phyloP scores from a whole-genome alignment of 2,888 invertebrate genomes.

The Drosophila mayaguana region DNA sequence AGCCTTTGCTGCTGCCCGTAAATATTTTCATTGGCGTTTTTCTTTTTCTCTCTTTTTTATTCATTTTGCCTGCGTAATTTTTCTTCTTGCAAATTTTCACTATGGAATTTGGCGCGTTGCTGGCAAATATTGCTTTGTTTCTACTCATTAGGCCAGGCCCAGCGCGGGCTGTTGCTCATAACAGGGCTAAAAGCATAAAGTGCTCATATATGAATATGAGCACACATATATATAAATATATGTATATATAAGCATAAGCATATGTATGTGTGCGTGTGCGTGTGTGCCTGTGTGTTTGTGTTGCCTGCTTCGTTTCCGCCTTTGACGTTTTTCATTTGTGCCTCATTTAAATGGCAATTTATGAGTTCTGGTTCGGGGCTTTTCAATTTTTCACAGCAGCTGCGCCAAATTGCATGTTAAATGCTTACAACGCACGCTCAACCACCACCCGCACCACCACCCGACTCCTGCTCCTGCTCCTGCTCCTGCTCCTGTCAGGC shows the following conservation, averaged over 20 bases:
- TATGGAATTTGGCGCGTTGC: constrained; percentile 69
- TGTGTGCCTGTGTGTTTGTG: not conserved
- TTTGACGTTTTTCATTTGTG: constrained; percentile 70
- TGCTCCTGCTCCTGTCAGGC: not conserved
- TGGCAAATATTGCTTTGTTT: constrained; percentile 77
- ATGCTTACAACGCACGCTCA: constrained; percentile 43
- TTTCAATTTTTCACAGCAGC: constrained; percentile 72
- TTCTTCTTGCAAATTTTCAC: constrained; percentile 70
- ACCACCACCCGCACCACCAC: not conserved
- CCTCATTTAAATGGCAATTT: constrained; percentile 81
- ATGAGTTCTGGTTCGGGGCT: constrained; percentile 64
- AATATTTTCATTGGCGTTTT: constrained; percentile 54
- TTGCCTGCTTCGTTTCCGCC: constrained; percentile 29
- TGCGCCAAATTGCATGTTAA: constrained; percentile 78
- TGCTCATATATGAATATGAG: constrained; percentile 17
- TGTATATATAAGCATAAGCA: constrained; percentile 20
- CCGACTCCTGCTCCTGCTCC: not conserved
- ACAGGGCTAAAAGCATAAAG: constrained; percentile 43
- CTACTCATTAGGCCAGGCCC: constrained; percentile 68
- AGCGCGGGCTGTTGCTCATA: constrained; percentile 16
- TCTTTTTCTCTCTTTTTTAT: constrained; percentile 11
- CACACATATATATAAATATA: not conserved
- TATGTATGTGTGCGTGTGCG: no score
- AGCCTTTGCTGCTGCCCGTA: constrained; percentile 14
- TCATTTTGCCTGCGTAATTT: constrained; percentile 69